Evolutionary conservation across 2,113 vertebrate species (phyloP), one percentile per base, ranked within the genome.

Genomic region (Acanthisitta chloris): DNA sequence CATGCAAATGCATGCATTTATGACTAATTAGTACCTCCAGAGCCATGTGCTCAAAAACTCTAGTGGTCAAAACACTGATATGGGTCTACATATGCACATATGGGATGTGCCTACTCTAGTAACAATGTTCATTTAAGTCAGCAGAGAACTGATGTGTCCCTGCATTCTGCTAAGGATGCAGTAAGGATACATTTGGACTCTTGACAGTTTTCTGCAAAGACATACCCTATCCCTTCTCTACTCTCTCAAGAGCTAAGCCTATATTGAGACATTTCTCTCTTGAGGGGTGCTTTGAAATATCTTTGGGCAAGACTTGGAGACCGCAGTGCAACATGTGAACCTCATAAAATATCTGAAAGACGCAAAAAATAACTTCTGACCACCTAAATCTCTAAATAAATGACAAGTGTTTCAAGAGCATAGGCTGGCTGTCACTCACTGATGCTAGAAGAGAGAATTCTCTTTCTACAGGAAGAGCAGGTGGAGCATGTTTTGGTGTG

Each of bases 1-100:
- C 14, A 43, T 19, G 15, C 4, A 67, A 80, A 76, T 34, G 6
- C 5, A 17, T 38, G 5, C 17, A 59, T 54, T 92, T 79, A 61
- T 77, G 21, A 83, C 48, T 59, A 45, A 54, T 62, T 36, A 46
- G 4, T 26, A 12, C 16, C 91, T 92, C 29, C 29, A 76, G 67
- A 43, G 28, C 38, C 1, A 2, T 21, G 24, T 33, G n/a, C 51
- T 78, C 70, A 71, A 81, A 71, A 54, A 14, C 20, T 25, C 20
- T 54, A 46, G 38, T 54, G 46, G 10, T 51, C 29, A 59, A 55
- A 78, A 67, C 0, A 8, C 12, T 5, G 12, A 9, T 5, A 42
- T 0, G 0, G 17, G 4, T 21, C 19, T 24, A 11, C 40, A 10
- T 29, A 24, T 1, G 2, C 14, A 51, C 16, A 40, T 3, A 29